Percentiles rank a stretch among this genome's conserved stretches.
Evolutionary conservation across 2,888 invertebrate species (phyloP).

Genomic region (Melangyna quadrimaculata): DNA sequence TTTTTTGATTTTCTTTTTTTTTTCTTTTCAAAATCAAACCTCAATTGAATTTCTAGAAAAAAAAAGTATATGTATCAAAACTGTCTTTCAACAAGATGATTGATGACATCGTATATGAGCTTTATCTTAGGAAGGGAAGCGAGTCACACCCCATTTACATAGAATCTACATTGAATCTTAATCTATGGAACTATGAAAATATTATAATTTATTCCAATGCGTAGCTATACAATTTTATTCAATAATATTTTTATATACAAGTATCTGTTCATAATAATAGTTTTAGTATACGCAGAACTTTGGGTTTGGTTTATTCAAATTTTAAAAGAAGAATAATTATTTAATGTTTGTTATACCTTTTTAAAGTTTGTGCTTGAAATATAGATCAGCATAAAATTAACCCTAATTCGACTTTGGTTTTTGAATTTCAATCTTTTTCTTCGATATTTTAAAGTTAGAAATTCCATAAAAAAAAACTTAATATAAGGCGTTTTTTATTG

Average conservation of each 20-base stretch:
- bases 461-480: too few relatives aligned
- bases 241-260: neutral
- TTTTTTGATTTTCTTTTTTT: neutral
- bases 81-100: conserved; percentile 1
- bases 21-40: conserved; percentile 13
- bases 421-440: too few relatives aligned
- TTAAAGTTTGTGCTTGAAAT: too few relatives aligned
- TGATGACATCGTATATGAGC: neutral
- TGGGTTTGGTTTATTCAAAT: neutral
- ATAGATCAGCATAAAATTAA: neutral
- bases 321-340: neutral
- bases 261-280: neutral
- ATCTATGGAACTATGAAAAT: neutral
- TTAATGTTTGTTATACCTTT: too few relatives aligned
- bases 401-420: too few relatives aligned
- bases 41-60: conserved; percentile 11
- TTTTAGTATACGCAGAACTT: neutral
- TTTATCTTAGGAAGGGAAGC: neutral
- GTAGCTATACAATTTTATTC: neutral
- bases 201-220: conserved; percentile 3
- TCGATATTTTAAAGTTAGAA: too few relatives aligned
- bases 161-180: neutral
- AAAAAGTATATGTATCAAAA: neutral
- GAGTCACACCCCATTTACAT: neutral
- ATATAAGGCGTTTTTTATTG: too few relatives aligned